Base-by-base conservation (phyloP, 2,797 vertebrate genomes). In the Pangasius djambal region DNA sequence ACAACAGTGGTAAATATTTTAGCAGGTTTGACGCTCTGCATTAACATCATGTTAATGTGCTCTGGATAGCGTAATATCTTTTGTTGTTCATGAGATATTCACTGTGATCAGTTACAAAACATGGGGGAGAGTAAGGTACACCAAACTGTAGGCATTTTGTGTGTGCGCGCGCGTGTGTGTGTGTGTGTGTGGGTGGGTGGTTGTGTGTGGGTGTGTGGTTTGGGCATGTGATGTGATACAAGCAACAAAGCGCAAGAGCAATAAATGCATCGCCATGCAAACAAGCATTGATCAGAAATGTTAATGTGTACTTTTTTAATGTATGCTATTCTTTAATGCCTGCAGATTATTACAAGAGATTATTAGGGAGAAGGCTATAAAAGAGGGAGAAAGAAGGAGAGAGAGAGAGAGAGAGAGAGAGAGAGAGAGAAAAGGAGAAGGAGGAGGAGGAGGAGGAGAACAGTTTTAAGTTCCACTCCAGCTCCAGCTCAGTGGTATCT, bases 261-360 rank as follows among this genome's bases (percentile, higher is more conserved):
- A 87, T 77, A 50, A 57, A 85, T 78, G 69, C 61, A 52, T 75
- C 52, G 88, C 25, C 75, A 83, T 89, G 86, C 15, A 88, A 88
- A 88, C 90, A 44, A 75, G 75, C 88, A 88, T 57, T 34, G 67
- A 69, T 84, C 91, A 94, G 84, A 94, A 92, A 91, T 85, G 89
- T 86, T 91, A 4, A 91, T 91, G 65, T 85, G 59, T 55, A 69
- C 70, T 77, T 87, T 86, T 67, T 87, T 93, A 79, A 92, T 92
- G 92, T 88, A 92, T 93, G 83, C 91, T 91, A 86, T 93, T 92
- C 92, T 90, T 90, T 90, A 85, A 95, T 91, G 94, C 93, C 93
- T 86, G 93, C 22, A 55, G 48, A 65, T 91, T 48, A 48, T 48
- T 48, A 78, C 86, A 89, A 88, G 93, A 92, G 94, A 63, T 93